Evolutionary conservation across 2,113 vertebrate species (phyloP).

Genomic region (Elephas maximus): DNA sequence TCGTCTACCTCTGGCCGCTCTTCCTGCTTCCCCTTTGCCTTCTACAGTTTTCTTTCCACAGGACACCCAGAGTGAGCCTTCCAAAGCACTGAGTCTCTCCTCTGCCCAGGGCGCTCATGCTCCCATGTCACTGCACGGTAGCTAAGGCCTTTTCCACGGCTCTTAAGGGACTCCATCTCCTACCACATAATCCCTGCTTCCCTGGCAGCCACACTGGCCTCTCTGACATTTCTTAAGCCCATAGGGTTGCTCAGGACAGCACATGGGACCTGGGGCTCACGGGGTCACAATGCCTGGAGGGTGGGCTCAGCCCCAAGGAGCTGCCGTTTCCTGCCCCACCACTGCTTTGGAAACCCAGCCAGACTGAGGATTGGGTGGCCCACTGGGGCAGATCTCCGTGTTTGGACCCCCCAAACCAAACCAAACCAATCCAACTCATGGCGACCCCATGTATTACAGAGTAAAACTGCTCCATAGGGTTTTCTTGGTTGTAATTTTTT

Average conservation of each 20-base stretch:
- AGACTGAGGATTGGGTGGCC: rapidly evolving
- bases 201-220: neutral
- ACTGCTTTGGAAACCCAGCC: rapidly evolving
- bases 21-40: neutral
- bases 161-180: neutral
- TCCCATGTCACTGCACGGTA: rapidly evolving
- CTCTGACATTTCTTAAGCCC: rapidly evolving
- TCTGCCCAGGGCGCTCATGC: neutral
- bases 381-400: neutral
- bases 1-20: rapidly evolving
- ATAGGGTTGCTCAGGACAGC: neutral
- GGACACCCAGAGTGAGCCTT: neutral
- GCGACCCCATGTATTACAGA: neutral
- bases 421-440: neutral
- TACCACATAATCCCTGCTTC: rapidly evolving
- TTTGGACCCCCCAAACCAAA: neutral
- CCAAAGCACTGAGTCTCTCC: rapidly evolving
- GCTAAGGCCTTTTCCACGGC: neutral
- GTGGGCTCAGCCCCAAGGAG: rapidly evolving
- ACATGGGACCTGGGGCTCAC: rapidly evolving
- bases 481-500: too few relatives aligned
- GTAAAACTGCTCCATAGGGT: neutral
- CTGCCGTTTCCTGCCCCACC: neutral
- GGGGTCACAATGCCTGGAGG: rapidly evolving
- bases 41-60: neutral